phyloP scores from a whole-genome alignment of 1,140 invertebrate genomes.

The Schlechtendalia chinensis region DNA sequence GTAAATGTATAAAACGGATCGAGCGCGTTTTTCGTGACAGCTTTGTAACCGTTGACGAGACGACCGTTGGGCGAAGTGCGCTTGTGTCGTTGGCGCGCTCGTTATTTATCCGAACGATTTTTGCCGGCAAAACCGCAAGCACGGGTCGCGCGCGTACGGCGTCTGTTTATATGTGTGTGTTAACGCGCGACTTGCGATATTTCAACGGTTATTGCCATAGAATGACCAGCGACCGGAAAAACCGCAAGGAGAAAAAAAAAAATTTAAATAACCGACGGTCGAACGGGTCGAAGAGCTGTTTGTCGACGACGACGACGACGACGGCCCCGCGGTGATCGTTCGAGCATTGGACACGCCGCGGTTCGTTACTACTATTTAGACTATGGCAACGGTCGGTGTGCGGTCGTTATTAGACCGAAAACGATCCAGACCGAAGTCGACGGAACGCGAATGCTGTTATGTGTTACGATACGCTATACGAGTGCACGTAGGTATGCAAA shows the following conservation, averaged over 20 bases:
- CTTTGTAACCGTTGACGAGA: background rate
- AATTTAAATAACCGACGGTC: too few relatives aligned
- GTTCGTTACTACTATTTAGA: too few relatives aligned
- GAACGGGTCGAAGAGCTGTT: background rate
- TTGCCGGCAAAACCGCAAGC: background rate
- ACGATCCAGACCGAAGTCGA: background rate
- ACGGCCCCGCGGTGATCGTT: too few relatives aligned
- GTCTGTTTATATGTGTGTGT: too few relatives aligned
- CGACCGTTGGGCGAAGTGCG: background rate
- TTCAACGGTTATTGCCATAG: too few relatives aligned
- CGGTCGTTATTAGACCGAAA: constrained; percentile 20
- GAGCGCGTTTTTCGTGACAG: too few relatives aligned
- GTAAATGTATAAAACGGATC: background rate
- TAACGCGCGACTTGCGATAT: background rate
- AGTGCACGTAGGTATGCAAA: too few relatives aligned
- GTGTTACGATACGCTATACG: too few relatives aligned
- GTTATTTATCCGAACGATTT: constrained; percentile 12
- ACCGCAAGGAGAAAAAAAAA: background rate
- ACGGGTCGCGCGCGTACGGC: background rate
- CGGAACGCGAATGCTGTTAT: too few relatives aligned
- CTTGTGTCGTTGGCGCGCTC: background rate
- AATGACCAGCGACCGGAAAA: background rate
- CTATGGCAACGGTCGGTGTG: too few relatives aligned
- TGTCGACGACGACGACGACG: too few relatives aligned
- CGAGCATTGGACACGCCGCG: too few relatives aligned